Percentiles rank a stretch among this genome's conserved stretches.
Evolutionary conservation across 2,113 vertebrate species (phyloP).

Genomic region (Triplophysa tibetana): DNA sequence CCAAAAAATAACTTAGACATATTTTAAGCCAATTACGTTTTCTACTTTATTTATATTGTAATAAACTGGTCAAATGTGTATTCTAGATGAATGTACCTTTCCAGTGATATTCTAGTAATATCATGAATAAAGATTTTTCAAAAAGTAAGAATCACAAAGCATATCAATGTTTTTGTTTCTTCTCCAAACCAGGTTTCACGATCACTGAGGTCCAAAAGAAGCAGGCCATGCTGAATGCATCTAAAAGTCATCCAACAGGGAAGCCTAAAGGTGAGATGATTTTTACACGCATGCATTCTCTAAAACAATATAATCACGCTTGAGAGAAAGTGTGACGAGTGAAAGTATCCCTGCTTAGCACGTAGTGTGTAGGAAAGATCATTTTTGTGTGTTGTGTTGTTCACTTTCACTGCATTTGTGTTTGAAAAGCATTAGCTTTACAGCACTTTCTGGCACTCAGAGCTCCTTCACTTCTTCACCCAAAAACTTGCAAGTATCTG

Average conservation of each 20-base stretch:
- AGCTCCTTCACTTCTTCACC: slow-evolving; percentile 52
- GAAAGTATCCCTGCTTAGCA: background rate
- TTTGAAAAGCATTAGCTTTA: slow-evolving; percentile 33
- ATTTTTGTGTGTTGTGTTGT: slow-evolving; percentile 30
- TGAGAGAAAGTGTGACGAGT: background rate
- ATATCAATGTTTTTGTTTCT: background rate
- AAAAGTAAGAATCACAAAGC: background rate
- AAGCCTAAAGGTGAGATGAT: slow-evolving; percentile 87
- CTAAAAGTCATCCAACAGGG: slow-evolving; percentile 82
- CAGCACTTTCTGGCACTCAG: slow-evolving; percentile 51
- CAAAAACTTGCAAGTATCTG: slow-evolving; percentile 52
- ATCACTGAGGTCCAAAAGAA: slow-evolving; percentile 93
- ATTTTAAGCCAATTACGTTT: too few relatives aligned
- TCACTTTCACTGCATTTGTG: slow-evolving; percentile 5
- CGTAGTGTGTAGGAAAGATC: background rate
- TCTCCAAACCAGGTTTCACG: slow-evolving; percentile 80
- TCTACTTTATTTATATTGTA: too few relatives aligned
- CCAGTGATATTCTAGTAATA: too few relatives aligned
- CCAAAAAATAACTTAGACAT: too few relatives aligned
- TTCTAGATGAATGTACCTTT: too few relatives aligned
- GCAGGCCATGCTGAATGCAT: slow-evolving; percentile 92
- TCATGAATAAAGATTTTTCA: too few relatives aligned
- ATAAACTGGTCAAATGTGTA: too few relatives aligned
- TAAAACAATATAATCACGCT: background rate
- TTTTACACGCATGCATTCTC: background rate